phyloP scores from a whole-genome alignment of 2,797 vertebrate genomes.

The Sternotherus odoratus region DNA sequence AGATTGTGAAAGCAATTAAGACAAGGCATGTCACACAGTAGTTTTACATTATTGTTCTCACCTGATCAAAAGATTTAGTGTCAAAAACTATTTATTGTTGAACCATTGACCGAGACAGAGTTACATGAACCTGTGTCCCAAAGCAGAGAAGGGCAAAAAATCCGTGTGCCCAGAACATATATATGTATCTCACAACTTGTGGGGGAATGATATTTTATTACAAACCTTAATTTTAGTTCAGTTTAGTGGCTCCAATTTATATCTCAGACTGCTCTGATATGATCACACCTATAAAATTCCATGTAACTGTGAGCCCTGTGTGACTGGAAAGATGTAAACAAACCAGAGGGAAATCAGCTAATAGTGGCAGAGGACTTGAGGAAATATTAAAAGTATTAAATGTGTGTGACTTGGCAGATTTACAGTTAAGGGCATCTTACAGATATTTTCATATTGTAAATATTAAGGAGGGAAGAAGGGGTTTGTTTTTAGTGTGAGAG shows the following conservation, averaged over 20 bases:
- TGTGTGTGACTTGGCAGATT: neutral
- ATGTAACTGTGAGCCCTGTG: neutral
- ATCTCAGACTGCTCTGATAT: neutral
- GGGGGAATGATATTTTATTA: too few species aligned
- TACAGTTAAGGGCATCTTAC: neutral
- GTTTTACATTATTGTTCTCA: neutral
- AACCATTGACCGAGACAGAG: neutral
- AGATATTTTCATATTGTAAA: neutral
- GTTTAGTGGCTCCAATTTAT: neutral
- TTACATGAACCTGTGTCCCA: neutral
- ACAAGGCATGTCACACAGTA: neutral
- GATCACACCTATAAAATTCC: neutral
- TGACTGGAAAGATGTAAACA: neutral
- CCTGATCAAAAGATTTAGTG: neutral
- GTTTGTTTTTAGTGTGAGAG: neutral
- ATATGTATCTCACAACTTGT: neutral
- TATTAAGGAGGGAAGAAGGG: neutral
- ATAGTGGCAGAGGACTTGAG: neutral
- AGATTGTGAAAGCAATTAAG: neutral
- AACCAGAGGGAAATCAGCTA: neutral
- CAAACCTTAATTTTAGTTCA: neutral
- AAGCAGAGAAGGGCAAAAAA: neutral
- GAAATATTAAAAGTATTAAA: neutral
- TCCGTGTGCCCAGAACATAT: neutral
- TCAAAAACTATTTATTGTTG: neutral